A percentile compares a stretch with the other conserved stretches of the same genome.
Evolutionary conservation across 2,113 vertebrate species (phyloP).

Genomic region (Ophthalmotilapia sp.): DNA sequence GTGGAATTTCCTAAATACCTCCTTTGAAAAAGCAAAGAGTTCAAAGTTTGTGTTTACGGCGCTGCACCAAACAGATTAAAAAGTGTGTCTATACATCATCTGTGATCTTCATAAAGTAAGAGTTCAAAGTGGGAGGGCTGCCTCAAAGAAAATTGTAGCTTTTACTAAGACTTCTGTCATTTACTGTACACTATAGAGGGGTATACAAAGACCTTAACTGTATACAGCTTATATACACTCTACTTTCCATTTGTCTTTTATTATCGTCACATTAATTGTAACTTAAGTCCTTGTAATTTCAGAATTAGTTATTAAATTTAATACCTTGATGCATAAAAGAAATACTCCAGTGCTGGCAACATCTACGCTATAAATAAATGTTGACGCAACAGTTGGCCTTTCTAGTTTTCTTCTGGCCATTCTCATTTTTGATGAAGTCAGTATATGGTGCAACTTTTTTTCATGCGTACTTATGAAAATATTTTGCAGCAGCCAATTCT

Average conservation of each 20-base stretch:
- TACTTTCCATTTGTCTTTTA: not conserved
- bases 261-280: not conserved
- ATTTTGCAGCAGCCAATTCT: not conserved
- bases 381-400: not conserved
- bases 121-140: conserved; percentile 50
- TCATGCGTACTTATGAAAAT: not conserved
- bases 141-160: conserved; percentile 43
- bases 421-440: not conserved
- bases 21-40: conserved; percentile 66
- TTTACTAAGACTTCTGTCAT: conserved; percentile 28
- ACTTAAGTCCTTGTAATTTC: not conserved
- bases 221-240: not conserved
- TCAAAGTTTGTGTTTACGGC: conserved; percentile 70
- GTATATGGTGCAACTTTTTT: not conserved
- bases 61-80: conserved; percentile 58
- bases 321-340: not conserved
- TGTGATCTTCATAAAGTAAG: conserved; percentile 42
- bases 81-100: conserved; percentile 45
- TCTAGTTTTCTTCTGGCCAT: not conserved
- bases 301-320: not conserved
- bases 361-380: not conserved
- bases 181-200: not conserved
- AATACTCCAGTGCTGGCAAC: not conserved
- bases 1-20: conserved; percentile 75
- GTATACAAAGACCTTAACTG: not conserved